Evolutionary conservation across 1,140 invertebrate genomes (phyloP), one percentile per base, ranked within the genome.

Genomic region (Stenopsyche tienmushanensis): DNA sequence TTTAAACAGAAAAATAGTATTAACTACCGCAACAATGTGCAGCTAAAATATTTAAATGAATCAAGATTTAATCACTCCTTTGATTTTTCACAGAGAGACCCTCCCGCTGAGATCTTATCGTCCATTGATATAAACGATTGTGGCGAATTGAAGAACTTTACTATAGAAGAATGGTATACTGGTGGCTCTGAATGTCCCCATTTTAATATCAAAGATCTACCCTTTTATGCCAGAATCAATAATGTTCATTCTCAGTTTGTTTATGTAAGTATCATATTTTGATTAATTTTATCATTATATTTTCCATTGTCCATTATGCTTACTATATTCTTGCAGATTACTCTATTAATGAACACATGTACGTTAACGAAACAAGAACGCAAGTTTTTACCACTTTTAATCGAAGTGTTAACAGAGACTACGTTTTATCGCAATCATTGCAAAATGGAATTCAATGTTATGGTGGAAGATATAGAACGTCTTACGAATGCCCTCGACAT

Each of bases 191-290:
- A 83, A 60, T 84, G 85, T 73, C 76, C 84, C 2, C 74, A 82
- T 70, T 85, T 92, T 66, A 82, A 86, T 72, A 76, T 90, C 8
- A 75, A 77, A 8, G 78, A 86, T 44, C 74, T 91, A n/a, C 90
- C 90, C 18, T 79, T 92, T 54, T 88, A 84, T 72, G 88, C 91
- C 1, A 86, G 90, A 69, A 79, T 94, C 45, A 89, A 94, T 82
- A 85, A 91, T 72, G 78, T 93, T 9, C 85, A 89, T 64, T 34
- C 29, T 5, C 5, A 34, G 13, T 34, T 34, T 34, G 29, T 13
- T 7, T 34, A 34, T 13, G 29, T 34, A 34, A 5, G 29, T 34
- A 34, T 34, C 5, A 34, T 34, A 7, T 34, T 34, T 34, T 34
- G 5, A 34, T 34, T 34, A n/a, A n/a, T n/a, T n/a, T n/a, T n/a